phyloP scores from a whole-genome alignment of 2,797 vertebrate genomes.

The Onychomys arenicola region DNA sequence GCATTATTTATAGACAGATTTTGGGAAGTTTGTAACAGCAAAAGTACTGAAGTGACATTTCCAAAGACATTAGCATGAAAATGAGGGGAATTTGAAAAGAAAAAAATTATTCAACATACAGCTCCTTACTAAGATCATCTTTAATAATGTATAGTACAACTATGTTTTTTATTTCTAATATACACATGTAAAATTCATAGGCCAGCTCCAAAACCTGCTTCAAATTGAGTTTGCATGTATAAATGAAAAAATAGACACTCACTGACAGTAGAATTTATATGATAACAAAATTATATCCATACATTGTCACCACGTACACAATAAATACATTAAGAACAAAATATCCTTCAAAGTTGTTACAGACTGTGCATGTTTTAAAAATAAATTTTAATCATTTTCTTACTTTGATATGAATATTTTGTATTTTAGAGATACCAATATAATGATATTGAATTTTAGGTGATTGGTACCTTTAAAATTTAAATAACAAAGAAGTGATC shows the following conservation, averaged over 20 bases:
- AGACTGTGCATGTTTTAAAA: conserved; percentile 23
- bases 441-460: conserved; percentile 70
- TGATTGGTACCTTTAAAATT: conserved; percentile 71
- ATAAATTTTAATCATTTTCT: conserved; percentile 29
- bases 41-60: conserved; percentile 89
- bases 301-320: background rate
- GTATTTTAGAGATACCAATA: conserved; percentile 7
- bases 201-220: conserved; percentile 72
- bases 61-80: conserved; percentile 88
- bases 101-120: conserved; percentile 81
- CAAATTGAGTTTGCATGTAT: conserved; percentile 73
- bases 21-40: conserved; percentile 89
- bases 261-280: conserved; percentile 68
- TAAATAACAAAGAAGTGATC: conserved; percentile 78
- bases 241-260: conserved; percentile 63
- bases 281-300: conserved; percentile 64
- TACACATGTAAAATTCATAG: conserved; percentile 81
- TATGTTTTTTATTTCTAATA: conserved; percentile 76
- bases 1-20: conserved; percentile 90
- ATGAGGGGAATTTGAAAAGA: conserved; percentile 85
- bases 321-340: conserved; percentile 49
- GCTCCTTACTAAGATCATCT: conserved; percentile 81
- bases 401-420: conserved; percentile 60
- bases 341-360: conserved; percentile 43
- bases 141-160: conserved; percentile 87